phyloP scores from a whole-genome alignment of 1,140 invertebrate genomes.

The Aricia agestis region DNA sequence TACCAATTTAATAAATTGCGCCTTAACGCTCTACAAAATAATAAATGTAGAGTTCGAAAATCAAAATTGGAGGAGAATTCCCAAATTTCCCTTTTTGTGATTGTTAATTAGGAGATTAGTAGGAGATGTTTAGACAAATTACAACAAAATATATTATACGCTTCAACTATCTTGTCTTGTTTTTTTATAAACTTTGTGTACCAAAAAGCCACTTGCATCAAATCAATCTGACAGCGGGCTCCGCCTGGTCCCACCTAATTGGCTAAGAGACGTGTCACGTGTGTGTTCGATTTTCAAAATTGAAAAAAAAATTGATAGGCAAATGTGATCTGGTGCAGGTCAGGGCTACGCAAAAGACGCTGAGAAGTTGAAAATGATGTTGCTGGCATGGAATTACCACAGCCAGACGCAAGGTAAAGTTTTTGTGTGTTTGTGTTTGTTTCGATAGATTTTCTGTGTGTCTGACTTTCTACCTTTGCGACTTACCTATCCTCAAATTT shows the following conservation, averaged over 20 bases:
- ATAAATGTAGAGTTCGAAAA: no score
- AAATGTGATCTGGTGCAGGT: conserved; percentile 74
- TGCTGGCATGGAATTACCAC: conserved; percentile 90
- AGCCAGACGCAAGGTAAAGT: conserved; percentile 80
- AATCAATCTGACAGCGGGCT: conserved; percentile 65
- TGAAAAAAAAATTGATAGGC: conserved; percentile 62
- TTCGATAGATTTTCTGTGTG: neutral
- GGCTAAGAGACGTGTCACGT: neutral
- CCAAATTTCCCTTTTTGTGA: no score
- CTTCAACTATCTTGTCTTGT: neutral
- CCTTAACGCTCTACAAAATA: neutral
- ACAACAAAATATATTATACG: no score
- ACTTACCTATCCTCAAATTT: neutral
- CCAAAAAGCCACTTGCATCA: conserved; percentile 66
- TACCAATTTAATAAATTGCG: neutral
- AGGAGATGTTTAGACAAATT: no score
- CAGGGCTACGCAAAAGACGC: conserved; percentile 84
- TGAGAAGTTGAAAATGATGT: conserved; percentile 90
- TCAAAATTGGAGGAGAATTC: no score
- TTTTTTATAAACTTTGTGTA: conserved; percentile 19
- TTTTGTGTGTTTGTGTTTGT: conserved; percentile 27
- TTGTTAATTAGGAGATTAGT: no score
- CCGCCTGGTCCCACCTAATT: conserved; percentile 8
- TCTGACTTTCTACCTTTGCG: neutral
- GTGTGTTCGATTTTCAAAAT: conserved; percentile 33